A percentile compares a stretch with the other conserved stretches of the same genome.
Conservation (phyloP, 2,888 invertebrate species). For the Pristionchus fissidentatus region DNA sequence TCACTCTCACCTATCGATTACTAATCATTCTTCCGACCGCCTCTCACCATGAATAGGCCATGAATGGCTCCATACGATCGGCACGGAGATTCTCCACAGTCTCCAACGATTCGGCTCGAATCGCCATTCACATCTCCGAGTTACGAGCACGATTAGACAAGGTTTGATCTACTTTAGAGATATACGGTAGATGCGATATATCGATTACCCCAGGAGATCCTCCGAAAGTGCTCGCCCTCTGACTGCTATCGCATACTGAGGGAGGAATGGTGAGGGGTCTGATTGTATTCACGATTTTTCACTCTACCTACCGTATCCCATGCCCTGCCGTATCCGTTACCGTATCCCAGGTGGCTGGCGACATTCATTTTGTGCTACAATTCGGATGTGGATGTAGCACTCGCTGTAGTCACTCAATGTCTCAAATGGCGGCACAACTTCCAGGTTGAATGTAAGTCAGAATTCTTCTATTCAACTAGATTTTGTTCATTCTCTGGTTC, state of each 20-base stretch:
- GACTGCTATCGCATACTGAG: constrained; percentile 59
- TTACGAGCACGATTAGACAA: constrained; percentile 43
- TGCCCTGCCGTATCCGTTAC: neutral
- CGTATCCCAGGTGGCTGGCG: constrained; percentile 41
- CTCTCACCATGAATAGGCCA: neutral
- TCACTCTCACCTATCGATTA: constrained; percentile 30
- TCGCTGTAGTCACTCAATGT: constrained; percentile 68
- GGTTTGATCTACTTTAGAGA: constrained; percentile 2
- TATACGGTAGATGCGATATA: constrained; percentile 70
- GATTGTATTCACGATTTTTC: neutral
- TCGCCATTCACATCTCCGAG: neutral
- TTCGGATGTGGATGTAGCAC: constrained; percentile 68
- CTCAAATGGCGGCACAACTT: constrained; percentile 68
- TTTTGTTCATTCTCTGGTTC: neutral
- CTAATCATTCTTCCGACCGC: constrained; percentile 8
- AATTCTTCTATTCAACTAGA: neutral
- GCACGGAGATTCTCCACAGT: constrained; percentile 32
- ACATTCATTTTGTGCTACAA: constrained; percentile 54
- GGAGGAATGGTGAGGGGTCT: constrained; percentile 63
- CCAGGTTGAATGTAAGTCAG: constrained; percentile 64
- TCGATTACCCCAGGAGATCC: constrained; percentile 34
- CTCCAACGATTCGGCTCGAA: constrained; percentile 41
- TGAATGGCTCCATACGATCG: constrained; percentile 38
- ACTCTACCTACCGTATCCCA: neutral
- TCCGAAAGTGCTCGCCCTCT: constrained; percentile 49